phyloP scores from a whole-genome alignment of 2,888 invertebrate genomes.

The Melolontha melolontha region DNA sequence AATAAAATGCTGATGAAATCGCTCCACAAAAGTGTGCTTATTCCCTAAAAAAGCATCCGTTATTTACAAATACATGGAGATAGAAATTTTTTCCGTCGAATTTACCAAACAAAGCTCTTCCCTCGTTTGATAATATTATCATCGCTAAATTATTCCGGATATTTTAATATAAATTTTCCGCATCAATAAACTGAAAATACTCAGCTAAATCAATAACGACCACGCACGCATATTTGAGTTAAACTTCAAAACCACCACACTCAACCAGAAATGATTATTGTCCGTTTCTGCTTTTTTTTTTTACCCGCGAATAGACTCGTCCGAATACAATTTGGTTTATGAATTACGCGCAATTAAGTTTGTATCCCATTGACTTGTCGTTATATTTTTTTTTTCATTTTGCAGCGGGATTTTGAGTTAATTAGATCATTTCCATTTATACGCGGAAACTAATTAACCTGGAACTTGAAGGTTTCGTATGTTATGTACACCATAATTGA shows the following conservation, averaged over 20 bases:
- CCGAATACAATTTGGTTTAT: constrained; percentile 14
- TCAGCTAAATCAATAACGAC: background rate
- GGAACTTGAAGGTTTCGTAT: too few species aligned
- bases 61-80: constrained; percentile 18
- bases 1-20: too few species aligned
- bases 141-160: constrained; percentile 19
- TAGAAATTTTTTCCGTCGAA: constrained; percentile 27
- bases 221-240: constrained; percentile 8
- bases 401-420: too few species aligned
- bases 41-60: constrained; percentile 2
- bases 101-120: constrained; percentile 3
- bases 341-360: constrained; percentile 31
- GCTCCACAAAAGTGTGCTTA: background rate
- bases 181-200: constrained; percentile 5
- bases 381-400: too few species aligned
- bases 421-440: too few species aligned
- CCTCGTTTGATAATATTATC: background rate
- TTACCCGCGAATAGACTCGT: background rate
- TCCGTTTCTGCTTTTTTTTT: constrained; percentile 7
- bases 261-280: background rate
- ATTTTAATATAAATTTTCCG: constrained; percentile 32
- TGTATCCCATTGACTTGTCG: background rate
- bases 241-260: constrained; percentile 3
- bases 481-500: too few species aligned
- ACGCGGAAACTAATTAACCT: too few species aligned